phyloP scores from a whole-genome alignment of 2,113 vertebrate genomes.

The Cranoglanis bouderius region DNA sequence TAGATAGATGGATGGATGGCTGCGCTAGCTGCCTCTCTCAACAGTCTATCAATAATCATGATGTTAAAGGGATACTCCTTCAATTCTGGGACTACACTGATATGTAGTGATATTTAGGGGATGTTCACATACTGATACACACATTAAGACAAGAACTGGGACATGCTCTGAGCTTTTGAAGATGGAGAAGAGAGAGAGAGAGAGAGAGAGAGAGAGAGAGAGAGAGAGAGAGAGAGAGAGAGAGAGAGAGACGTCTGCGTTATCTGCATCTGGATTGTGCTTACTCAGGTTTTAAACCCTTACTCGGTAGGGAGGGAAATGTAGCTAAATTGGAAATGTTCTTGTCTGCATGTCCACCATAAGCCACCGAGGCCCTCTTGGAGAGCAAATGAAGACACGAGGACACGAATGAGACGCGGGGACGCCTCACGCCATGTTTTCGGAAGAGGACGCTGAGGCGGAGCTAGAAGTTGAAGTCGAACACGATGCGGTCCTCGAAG shows the following conservation, averaged over 20 bases:
- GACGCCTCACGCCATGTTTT: slow-evolving; percentile 50
- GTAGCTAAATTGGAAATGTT: slow-evolving; percentile 24
- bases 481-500: slow-evolving; percentile 92
- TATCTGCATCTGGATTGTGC: slow-evolving; percentile 3
- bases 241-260: neutral
- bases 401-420: slow-evolving; percentile 1
- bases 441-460: slow-evolving; percentile 50
- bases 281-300: neutral
- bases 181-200: neutral
- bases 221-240: neutral
- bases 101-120: neutral
- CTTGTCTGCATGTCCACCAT: slow-evolving; percentile 35
- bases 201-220: neutral
- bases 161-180: neutral
- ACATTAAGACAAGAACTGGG: neutral
- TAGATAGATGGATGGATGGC: neutral
- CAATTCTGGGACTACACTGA: neutral
- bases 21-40: neutral
- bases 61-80: slow-evolving; percentile 9
- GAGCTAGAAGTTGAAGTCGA: slow-evolving; percentile 87
- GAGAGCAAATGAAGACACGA: slow-evolving; percentile 18
- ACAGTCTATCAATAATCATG: too few relatives aligned
- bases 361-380: slow-evolving; percentile 34
- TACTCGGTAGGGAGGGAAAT: neutral
- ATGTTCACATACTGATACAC: slow-evolving; percentile 4